Evolutionary conservation across 2,797 vertebrate species (phyloP).

Genomic region (Toxotes lorentzi): DNA sequence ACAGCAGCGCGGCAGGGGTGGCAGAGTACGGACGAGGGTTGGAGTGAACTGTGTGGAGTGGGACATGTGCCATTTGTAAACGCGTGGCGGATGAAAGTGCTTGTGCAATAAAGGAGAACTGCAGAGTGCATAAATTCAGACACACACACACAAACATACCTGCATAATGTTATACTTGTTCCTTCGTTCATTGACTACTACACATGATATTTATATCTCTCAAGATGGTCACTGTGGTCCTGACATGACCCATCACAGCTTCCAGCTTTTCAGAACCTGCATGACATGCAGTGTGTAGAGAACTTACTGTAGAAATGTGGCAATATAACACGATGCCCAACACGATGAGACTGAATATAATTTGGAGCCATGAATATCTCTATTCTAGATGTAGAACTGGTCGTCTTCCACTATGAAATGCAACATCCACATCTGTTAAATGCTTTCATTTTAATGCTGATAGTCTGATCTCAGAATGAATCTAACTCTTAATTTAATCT

Average conservation of each 20-base stretch:
- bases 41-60: constrained; percentile 16
- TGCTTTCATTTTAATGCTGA: neutral
- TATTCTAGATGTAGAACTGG: too few species aligned
- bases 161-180: neutral
- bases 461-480: neutral
- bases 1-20: constrained; percentile 38
- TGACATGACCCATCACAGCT: neutral
- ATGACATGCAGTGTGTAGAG: neutral
- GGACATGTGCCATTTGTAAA: constrained; percentile 65
- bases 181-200: neutral
- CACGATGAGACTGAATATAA: too few species aligned
- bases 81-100: constrained; percentile 15
- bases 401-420: too few species aligned
- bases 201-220: too few species aligned
- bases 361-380: too few species aligned
- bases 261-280: neutral
- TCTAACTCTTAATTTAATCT: neutral
- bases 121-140: constrained; percentile 4
- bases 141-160: neutral
- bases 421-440: neutral
- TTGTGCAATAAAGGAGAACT: constrained; percentile 29
- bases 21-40: constrained; percentile 45
- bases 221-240: too few species aligned
- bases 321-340: too few species aligned
- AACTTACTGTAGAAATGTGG: neutral